Conservation (phyloP, 2,888 invertebrate genomes). For the Drosophila mimica region DNA sequence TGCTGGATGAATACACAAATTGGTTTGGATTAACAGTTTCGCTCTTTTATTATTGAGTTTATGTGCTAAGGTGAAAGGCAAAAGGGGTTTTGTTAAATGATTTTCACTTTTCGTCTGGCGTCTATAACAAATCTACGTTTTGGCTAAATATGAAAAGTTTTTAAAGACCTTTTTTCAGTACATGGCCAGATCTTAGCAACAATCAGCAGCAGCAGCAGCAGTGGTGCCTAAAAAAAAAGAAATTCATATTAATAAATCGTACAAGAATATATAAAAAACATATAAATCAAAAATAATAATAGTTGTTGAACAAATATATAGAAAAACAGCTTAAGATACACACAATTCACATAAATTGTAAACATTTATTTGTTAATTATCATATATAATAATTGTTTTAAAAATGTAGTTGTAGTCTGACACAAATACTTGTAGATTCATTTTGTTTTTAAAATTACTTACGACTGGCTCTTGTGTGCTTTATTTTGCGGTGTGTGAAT, state of each 20-base stretch:
- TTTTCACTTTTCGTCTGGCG: slow-evolving; percentile 12
- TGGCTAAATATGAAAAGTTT: background rate
- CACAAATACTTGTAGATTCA: slow-evolving; percentile 20
- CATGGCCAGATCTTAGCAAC: background rate
- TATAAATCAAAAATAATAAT: background rate
- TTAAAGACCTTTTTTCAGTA: slow-evolving; percentile 52
- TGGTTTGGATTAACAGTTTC: slow-evolving; percentile 45
- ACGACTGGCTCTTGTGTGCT: slow-evolving; percentile 19
- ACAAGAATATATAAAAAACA: background rate
- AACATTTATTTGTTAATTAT: slow-evolving; percentile 68
- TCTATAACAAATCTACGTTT: slow-evolving; percentile 22
- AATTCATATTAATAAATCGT: slow-evolving; percentile 66
- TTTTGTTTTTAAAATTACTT: slow-evolving; percentile 22
- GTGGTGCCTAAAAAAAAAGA: slow-evolving; percentile 70
- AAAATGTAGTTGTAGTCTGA: slow-evolving; percentile 40
- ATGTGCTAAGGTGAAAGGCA: slow-evolving; percentile 13
- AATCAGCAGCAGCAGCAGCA: slow-evolving; percentile 12
- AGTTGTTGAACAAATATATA: background rate
- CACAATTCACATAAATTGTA: slow-evolving; percentile 52
- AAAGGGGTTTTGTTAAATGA: slow-evolving; percentile 27
- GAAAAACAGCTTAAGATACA: background rate
- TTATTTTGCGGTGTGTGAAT: slow-evolving; percentile 23
- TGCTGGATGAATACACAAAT: slow-evolving; percentile 68
- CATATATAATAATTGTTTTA: slow-evolving; percentile 44
- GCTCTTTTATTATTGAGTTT: slow-evolving; percentile 33